These are phyloP conservation scores for Papilio gigon DNA, from an alignment of 2,888 invertebrate genomes.

Conservation along the genomic window DNA sequence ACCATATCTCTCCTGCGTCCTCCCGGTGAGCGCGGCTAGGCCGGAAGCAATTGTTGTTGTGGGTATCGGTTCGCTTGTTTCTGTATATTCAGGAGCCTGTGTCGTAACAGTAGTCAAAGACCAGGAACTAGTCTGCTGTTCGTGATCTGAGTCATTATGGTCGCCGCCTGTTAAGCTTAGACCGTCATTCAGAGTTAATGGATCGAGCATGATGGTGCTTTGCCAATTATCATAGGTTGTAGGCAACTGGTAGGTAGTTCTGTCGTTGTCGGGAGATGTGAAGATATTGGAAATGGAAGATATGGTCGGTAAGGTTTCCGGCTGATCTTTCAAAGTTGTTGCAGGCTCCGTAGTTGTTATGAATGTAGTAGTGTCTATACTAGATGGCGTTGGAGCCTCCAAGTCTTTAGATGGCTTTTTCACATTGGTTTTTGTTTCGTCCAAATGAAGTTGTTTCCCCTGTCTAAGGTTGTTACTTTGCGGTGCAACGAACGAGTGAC, in stretches of 20 bases:
- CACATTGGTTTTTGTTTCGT: constrained; percentile 54
- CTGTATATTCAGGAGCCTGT: constrained; percentile 58
- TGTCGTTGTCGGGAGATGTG: constrained; percentile 71
- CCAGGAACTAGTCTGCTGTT: constrained; percentile 61
- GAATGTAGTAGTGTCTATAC: constrained; percentile 59
- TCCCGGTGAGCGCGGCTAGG: constrained; percentile 56
- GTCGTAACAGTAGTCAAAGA: constrained; percentile 60
- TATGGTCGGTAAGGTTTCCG: constrained; percentile 57
- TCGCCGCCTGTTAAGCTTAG: constrained; percentile 72
- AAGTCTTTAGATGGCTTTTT: constrained; percentile 71
- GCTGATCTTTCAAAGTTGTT: constrained; percentile 58
- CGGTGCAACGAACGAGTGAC: constrained; percentile 85
- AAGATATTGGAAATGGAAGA: constrained; percentile 62
- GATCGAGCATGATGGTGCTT: constrained; percentile 86
- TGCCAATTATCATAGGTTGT: constrained; percentile 82
- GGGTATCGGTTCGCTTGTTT: constrained; percentile 62
- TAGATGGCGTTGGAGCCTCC: constrained; percentile 69
- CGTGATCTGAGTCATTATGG: constrained; percentile 53
- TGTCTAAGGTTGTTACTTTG: constrained; percentile 76
- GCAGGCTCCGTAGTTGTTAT: constrained; percentile 63
- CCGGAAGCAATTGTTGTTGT: constrained; percentile 64
- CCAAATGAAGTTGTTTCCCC: constrained; percentile 68
- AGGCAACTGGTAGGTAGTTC: constrained; percentile 77
- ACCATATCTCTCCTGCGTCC: constrained; percentile 63
- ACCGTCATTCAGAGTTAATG: constrained; percentile 87